A percentile compares a stretch with the other conserved stretches of the same genome.
Evolutionary conservation across 2,113 vertebrate genomes (phyloP).

Genomic region (Chaetops frenatus): DNA sequence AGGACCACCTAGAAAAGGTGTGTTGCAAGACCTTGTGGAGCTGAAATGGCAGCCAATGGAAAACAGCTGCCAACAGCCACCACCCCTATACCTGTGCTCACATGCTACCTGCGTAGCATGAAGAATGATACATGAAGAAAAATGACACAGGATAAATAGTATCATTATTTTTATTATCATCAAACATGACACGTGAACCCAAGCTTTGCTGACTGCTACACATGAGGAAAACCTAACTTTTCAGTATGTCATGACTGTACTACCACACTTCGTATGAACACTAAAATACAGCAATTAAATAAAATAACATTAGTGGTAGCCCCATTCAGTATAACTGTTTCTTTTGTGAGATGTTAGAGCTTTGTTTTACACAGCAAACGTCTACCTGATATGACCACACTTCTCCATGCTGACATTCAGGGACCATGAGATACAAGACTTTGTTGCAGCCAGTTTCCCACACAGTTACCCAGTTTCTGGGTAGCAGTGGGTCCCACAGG

Average conservation of each 20-base stretch:
- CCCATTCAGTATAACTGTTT: not conserved
- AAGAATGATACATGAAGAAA: not conserved
- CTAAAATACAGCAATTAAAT: not conserved
- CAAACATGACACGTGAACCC: not conserved
- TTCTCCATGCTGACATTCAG: not conserved
- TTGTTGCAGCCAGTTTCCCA: not conserved
- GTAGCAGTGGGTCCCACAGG: not conserved
- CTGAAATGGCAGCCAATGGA: not conserved
- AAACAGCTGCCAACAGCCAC: not conserved
- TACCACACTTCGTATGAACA: not conserved
- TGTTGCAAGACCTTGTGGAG: not conserved
- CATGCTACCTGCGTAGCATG: not conserved
- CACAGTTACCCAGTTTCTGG: not conserved
- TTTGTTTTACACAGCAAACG: not conserved
- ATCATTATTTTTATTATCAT: not conserved
- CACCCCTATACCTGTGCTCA: not conserved
- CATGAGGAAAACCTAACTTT: not conserved
- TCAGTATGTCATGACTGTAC: not conserved
- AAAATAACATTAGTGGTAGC: not conserved
- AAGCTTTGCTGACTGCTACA: not conserved
- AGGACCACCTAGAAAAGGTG: rapidly evolving
- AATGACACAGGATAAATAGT: not conserved
- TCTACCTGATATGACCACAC: not conserved
- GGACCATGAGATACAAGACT: not conserved
- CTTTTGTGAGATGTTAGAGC: not conserved